Evolutionary conservation across 2,113 vertebrate species (phyloP).

Genomic region (Leucoraja erinaceus): DNA sequence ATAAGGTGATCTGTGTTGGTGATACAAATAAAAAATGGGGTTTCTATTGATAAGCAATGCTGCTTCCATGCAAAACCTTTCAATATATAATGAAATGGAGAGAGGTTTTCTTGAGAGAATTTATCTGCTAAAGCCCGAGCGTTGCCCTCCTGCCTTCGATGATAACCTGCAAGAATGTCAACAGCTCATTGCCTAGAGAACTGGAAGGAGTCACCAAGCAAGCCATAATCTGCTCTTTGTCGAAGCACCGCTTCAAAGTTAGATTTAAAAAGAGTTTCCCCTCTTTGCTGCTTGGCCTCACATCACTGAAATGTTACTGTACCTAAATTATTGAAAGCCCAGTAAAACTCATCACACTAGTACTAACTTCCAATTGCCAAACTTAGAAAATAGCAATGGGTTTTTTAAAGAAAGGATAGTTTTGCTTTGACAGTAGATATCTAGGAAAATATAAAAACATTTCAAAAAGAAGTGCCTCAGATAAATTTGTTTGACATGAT

Average conservation of each 20-base stretch:
- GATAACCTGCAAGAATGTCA: slow-evolving; percentile 86
- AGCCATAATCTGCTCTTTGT: slow-evolving; percentile 69
- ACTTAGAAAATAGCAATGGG: background rate
- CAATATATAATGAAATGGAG: slow-evolving; percentile 67
- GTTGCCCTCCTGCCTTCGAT: slow-evolving; percentile 71
- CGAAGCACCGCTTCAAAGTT: slow-evolving; percentile 69
- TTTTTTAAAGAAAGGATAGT: background rate
- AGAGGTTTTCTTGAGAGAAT: slow-evolving; percentile 70
- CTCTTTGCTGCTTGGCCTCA: slow-evolving; percentile 51
- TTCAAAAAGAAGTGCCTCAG: background rate
- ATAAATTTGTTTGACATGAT: slow-evolving; percentile 50
- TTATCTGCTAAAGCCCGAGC: slow-evolving; percentile 80
- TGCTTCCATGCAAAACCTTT: slow-evolving; percentile 60
- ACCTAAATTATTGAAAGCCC: background rate
- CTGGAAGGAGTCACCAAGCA: slow-evolving; percentile 60
- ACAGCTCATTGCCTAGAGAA: slow-evolving; percentile 80
- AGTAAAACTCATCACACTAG: background rate
- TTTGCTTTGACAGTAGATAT: background rate
- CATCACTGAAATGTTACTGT: slow-evolving; percentile 41
- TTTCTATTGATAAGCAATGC: slow-evolving; percentile 46
- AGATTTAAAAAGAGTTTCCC: slow-evolving; percentile 58
- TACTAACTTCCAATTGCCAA: background rate
- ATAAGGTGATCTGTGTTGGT: background rate
- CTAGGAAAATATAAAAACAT: background rate
- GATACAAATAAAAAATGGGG: slow-evolving; percentile 26